Evolutionary conservation across 2,797 vertebrate species (phyloP).

Genomic region (Sebastes wilsoni): DNA sequence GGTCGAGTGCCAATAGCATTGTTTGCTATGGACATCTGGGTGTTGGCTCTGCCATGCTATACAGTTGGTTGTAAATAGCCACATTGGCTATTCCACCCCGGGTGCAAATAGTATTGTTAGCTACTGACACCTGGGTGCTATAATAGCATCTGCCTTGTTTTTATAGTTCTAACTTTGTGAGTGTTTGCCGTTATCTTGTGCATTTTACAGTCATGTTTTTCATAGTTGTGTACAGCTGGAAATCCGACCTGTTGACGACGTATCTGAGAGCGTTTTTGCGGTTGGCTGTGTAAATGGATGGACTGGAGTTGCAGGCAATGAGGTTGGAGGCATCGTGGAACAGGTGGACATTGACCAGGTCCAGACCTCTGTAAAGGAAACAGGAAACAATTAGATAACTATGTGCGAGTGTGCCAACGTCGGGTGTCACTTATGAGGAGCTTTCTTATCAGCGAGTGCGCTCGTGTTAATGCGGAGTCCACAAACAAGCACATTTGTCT

Average conservation of each 20-base stretch:
- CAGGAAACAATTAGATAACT: conserved; percentile 28
- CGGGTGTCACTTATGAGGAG: conserved; percentile 28
- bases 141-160: too few species aligned
- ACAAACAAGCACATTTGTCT: conserved; percentile 71
- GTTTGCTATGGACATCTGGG: too few species aligned
- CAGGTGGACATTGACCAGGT: conserved; percentile 88
- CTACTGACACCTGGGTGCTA: too few species aligned
- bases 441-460: conserved; percentile 34
- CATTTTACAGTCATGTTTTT: not conserved
- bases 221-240: not conserved
- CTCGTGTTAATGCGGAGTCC: conserved; percentile 40
- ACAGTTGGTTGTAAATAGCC: too few species aligned
- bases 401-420: conserved; percentile 7
- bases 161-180: not conserved
- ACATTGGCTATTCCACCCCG: too few species aligned
- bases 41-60: too few species aligned
- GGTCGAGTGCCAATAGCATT: too few species aligned
- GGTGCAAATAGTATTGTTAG: too few species aligned
- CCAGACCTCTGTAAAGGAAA: conserved; percentile 77
- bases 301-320: conserved; percentile 84
- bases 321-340: conserved; percentile 90
- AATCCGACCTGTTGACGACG: conserved; percentile 83
- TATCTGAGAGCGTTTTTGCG: conserved; percentile 83
- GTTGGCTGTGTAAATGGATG: conserved; percentile 85
- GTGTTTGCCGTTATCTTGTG: not conserved